Percentiles rank a stretch among this genome's conserved stretches.
phyloP scores from a whole-genome alignment of 1,140 invertebrate species.

The Ooceraea biroi region DNA sequence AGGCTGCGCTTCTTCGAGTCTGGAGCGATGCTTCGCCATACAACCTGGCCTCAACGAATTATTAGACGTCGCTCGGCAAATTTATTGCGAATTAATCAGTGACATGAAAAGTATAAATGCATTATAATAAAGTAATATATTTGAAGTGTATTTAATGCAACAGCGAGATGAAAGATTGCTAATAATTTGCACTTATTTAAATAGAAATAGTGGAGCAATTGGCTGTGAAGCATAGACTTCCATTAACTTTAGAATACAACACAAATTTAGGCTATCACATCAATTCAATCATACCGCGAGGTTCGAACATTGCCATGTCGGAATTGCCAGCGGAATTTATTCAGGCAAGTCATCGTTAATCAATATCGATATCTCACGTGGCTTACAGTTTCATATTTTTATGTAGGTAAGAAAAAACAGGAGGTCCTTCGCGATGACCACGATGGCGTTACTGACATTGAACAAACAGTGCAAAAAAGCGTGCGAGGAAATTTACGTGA shows the following conservation, averaged over 20 bases:
- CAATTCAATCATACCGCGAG: constrained; percentile 86
- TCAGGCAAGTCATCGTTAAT: constrained; percentile 82
- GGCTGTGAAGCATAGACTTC: constrained; percentile 88
- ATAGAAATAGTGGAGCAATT: constrained; percentile 89
- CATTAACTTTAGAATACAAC: constrained; percentile 90
- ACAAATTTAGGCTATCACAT: constrained; percentile 92
- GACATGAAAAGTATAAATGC: constrained; percentile 90
- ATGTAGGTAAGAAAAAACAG: constrained; percentile 89
- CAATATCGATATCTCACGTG: background rate
- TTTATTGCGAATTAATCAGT: constrained; percentile 92
- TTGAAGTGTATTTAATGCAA: background rate
- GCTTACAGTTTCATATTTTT: constrained; percentile 71
- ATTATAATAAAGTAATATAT: constrained; percentile 1
- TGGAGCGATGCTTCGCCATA: constrained; percentile 95
- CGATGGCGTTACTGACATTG: constrained; percentile 90
- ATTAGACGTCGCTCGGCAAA: constrained; percentile 92
- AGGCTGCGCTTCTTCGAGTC: constrained; percentile 89
- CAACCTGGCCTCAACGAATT: constrained; percentile 91
- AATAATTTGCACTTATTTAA: constrained; percentile 76
- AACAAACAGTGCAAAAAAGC: constrained; percentile 91
- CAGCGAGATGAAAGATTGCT: background rate
- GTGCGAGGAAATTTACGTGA: constrained; percentile 91
- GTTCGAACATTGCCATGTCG: constrained; percentile 85
- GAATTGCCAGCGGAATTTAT: constrained; percentile 90
- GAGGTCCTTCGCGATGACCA: constrained; percentile 91